These are phyloP conservation scores for Drosophila takahashii DNA, from an alignment of 1,140 invertebrate genomes.

Conservation along the genomic window DNA sequence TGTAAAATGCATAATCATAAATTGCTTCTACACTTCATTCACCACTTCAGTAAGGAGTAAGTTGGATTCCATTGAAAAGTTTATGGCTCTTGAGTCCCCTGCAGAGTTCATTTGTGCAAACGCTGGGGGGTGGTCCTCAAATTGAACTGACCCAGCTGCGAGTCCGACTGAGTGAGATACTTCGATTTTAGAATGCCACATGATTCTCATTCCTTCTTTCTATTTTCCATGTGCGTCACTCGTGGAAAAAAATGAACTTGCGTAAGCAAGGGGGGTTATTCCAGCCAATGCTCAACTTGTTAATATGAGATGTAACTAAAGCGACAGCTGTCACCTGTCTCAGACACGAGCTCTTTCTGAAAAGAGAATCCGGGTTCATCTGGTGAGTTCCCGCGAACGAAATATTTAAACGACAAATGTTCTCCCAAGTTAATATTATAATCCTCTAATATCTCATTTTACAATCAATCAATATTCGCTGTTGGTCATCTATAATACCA, in stretches of 20 bases:
- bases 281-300: slow-evolving; percentile 25
- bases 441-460: too few relatives aligned
- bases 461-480: too few relatives aligned
- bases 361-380: too few relatives aligned
- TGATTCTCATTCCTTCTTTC: not conserved
- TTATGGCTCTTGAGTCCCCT: not conserved
- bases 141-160: not conserved
- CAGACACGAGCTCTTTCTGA: slow-evolving; percentile 1
- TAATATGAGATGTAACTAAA: slow-evolving; percentile 53
- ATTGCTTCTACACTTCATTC: too few relatives aligned
- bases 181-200: not conserved
- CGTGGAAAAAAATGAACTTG: not conserved
- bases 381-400: too few relatives aligned
- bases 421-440: not conserved
- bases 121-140: not conserved
- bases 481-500: too few relatives aligned
- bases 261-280: not conserved
- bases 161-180: not conserved
- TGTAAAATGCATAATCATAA: too few relatives aligned
- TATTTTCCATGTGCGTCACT: slow-evolving; percentile 38
- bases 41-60: not conserved
- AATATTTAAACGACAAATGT: not conserved
- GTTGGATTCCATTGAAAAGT: not conserved
- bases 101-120: not conserved
- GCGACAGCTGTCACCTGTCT: slow-evolving; percentile 58